A percentile compares a stretch with the other conserved stretches of the same genome.
These are phyloP conservation scores for Sander vitreus DNA, from an alignment of 2,113 vertebrate genomes.

Conservation along the genomic window DNA sequence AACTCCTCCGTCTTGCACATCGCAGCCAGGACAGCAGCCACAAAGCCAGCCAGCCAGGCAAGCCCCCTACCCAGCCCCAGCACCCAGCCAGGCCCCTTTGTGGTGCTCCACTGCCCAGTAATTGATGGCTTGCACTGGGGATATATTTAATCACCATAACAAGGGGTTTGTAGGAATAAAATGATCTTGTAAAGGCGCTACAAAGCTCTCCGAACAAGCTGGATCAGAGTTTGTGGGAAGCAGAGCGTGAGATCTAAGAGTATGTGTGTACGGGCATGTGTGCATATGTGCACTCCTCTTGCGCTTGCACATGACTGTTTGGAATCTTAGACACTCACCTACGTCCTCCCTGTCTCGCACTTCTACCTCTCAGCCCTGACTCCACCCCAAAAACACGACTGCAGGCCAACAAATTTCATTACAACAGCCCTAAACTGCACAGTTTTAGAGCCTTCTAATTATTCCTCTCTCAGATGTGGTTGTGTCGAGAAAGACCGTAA, in stretches of 20 bases:
- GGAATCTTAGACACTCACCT: constrained; percentile 57
- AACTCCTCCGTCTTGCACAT: constrained; percentile 64
- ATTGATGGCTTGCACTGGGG: constrained; percentile 85
- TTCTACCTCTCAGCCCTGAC: constrained; percentile 34
- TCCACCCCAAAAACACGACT: constrained; percentile 67
- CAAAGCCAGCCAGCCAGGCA: constrained; percentile 63
- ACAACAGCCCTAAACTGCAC: constrained; percentile 87
- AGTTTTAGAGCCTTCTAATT: constrained; percentile 92
- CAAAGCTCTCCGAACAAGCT: constrained; percentile 68
- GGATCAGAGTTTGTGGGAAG: constrained; percentile 70
- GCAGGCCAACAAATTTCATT: constrained; percentile 86
- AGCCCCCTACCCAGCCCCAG: constrained; percentile 65
- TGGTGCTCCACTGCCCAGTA: constrained; percentile 82
- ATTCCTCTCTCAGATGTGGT: constrained; percentile 92
- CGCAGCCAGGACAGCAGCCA: constrained; percentile 75
- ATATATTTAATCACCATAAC: constrained; percentile 87
- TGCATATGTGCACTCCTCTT: constrained; percentile 17
- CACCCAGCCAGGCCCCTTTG: constrained; percentile 73
- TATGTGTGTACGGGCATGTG: constrained; percentile 29
- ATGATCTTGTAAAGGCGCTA: constrained; percentile 84
- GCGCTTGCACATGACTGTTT: constrained; percentile 3
- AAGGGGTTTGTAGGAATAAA: constrained; percentile 82
- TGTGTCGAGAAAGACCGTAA: constrained; percentile 86
- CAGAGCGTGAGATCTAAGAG: constrained; percentile 35
- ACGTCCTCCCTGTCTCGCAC: constrained; percentile 22